Percentiles rank a stretch among this genome's conserved stretches.
Conservation (phyloP, 2,113 vertebrate species). For the Zosterops lateralis region DNA sequence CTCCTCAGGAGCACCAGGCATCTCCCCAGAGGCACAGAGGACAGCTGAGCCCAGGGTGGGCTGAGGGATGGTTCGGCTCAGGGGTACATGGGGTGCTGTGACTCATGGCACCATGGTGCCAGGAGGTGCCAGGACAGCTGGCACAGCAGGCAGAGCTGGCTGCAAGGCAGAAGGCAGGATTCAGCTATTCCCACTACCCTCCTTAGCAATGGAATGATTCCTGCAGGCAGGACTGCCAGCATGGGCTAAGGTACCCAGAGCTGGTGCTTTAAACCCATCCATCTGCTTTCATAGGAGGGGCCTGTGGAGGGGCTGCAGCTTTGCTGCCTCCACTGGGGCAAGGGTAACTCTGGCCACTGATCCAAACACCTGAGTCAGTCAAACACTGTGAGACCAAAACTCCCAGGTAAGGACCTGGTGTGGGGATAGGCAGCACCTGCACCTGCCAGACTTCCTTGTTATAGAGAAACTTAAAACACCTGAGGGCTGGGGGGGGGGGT, state of each 20-base stretch:
- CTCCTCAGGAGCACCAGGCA: neutral
- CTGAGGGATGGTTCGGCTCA: accelerated
- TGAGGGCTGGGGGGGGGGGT: neutral
- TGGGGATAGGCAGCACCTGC: neutral
- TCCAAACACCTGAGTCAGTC: too few species aligned
- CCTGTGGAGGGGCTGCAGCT: neutral
- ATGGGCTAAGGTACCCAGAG: neutral
- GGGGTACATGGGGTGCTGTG: accelerated
- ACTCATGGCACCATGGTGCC: accelerated
- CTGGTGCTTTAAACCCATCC: neutral
- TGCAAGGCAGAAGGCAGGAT: neutral
- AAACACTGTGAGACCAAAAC: neutral
- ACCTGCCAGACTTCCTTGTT: neutral
- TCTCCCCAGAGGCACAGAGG: neutral
- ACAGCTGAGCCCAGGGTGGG: neutral
- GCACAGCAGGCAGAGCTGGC: neutral
- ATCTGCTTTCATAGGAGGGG: neutral
- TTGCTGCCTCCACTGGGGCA: accelerated
- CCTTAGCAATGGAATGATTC: neutral
- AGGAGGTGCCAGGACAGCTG: accelerated
- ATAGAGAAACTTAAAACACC: neutral
- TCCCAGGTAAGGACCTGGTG: neutral
- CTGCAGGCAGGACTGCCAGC: neutral
- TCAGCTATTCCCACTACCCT: neutral
- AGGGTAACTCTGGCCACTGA: too few species aligned